A percentile compares a stretch with the other conserved stretches of the same genome.
These are phyloP conservation scores for Pangasius krempfi DNA, from an alignment of 2,797 vertebrate species.

Conservation along the genomic window DNA sequence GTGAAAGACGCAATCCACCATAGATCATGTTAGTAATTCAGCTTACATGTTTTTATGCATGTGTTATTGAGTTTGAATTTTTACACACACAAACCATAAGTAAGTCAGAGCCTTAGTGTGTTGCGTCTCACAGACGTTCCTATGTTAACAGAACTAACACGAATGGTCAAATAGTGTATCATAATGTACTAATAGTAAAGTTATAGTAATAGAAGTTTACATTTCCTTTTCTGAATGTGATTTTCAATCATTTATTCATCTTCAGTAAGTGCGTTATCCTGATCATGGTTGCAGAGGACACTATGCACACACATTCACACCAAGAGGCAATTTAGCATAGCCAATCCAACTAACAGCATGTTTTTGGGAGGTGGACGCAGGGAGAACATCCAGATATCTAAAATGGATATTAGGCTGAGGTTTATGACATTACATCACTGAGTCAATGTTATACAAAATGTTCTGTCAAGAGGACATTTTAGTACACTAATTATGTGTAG, in stretches of 20 bases:
- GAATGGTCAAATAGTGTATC: neutral
- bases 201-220: neutral
- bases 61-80: too few relatives aligned
- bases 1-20: too few relatives aligned
- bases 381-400: neutral
- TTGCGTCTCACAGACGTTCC: too few relatives aligned
- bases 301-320: neutral
- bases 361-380: neutral
- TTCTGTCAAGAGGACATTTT: neutral
- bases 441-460: neutral
- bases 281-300: neutral
- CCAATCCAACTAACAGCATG: neutral
- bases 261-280: neutral
- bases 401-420: neutral
- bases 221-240: neutral
- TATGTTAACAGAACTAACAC: neutral
- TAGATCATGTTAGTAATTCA: neutral
- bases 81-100: too few relatives aligned
- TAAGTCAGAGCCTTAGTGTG: too few relatives aligned
- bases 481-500: neutral
- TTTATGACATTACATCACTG: neutral
- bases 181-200: neutral
- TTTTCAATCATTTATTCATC: neutral
- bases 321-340: neutral
- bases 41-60: too few relatives aligned